Evolutionary conservation across 2,888 invertebrate genomes (phyloP).

Genomic region (Agrypnus murinus): DNA sequence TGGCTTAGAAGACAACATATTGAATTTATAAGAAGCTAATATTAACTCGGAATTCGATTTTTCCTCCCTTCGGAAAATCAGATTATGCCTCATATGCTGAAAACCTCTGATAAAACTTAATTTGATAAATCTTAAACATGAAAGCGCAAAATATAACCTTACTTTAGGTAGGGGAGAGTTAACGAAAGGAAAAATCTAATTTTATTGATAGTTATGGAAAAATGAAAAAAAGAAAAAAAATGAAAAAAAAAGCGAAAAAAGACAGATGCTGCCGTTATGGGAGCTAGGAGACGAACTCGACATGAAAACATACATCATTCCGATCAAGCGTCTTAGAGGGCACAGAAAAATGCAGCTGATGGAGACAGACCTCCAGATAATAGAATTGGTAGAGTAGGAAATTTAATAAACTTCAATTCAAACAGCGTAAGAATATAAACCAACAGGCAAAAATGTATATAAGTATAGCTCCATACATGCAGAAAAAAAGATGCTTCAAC

Average conservation of each 20-base stretch:
- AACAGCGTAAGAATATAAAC: conserved; percentile 28
- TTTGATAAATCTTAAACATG: no score
- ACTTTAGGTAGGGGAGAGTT: not conserved
- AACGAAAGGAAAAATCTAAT: conserved; percentile 15
- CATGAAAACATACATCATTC: conserved; percentile 25
- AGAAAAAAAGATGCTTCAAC: not conserved
- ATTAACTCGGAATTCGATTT: no score
- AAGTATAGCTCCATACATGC: not conserved
- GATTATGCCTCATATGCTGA: not conserved
- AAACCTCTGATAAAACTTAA: conserved; percentile 10
- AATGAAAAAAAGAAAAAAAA: not conserved
- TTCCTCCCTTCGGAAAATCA: no score
- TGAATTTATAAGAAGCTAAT: no score
- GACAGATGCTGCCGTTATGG: no score
- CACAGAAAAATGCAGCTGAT: conserved; percentile 22
- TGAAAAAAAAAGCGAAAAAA: no score
- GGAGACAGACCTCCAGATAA: conserved; percentile 39
- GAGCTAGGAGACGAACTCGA: not conserved
- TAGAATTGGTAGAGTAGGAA: conserved; percentile 37
- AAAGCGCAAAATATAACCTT: not conserved
- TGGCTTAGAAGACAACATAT: no score
- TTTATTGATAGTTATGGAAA: conserved; percentile 12
- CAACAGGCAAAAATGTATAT: conserved; percentile 15
- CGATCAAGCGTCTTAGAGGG: not conserved
- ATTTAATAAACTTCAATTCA: conserved; percentile 39